A percentile compares a stretch with the other conserved stretches of the same genome.
These are phyloP conservation scores for Exaiptasia diaphana DNA, from an alignment of 64 coral and sea anemone genomes.

Conservation along the genomic window DNA sequence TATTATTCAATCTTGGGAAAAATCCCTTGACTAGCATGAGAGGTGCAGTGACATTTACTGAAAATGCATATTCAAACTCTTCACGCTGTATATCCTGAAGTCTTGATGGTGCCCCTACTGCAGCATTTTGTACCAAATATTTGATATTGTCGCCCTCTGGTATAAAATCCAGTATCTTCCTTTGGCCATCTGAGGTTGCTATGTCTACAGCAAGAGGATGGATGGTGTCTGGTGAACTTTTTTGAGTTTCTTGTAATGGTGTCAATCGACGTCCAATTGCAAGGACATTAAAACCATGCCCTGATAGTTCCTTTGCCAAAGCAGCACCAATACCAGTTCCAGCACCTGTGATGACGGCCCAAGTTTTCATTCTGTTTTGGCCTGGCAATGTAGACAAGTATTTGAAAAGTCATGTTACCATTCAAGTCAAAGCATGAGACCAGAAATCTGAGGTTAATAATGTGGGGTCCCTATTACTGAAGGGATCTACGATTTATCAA, in stretches of 20 bases:
- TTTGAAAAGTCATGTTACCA: too few relatives aligned
- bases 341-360: constrained; percentile 62
- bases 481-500: too few relatives aligned
- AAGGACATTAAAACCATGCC: constrained; percentile 28
- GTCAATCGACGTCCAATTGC: constrained; percentile 34
- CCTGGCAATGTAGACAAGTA: too few relatives aligned
- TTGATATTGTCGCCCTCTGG: constrained; percentile 27
- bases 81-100: constrained; percentile 33
- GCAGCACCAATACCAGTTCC: constrained; percentile 63
- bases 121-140: constrained; percentile 69
- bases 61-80: constrained; percentile 64
- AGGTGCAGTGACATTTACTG: constrained; percentile 69
- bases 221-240: constrained; percentile 1
- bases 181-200: constrained; percentile 33
- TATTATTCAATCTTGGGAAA: constrained; percentile 28
- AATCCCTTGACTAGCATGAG: constrained; percentile 67
- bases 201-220: constrained; percentile 53
- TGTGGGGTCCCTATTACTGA: too few relatives aligned
- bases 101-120: constrained; percentile 48
- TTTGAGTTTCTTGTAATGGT: constrained; percentile 25
- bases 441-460: too few relatives aligned
- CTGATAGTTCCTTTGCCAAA: constrained; percentile 42
- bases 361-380: constrained; percentile 46
- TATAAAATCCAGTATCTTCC: constrained; percentile 49
- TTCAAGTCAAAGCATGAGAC: too few relatives aligned